These are phyloP conservation scores for Nycteola revayana DNA, from an alignment of 2,888 invertebrate genomes.

Conservation along the genomic window DNA sequence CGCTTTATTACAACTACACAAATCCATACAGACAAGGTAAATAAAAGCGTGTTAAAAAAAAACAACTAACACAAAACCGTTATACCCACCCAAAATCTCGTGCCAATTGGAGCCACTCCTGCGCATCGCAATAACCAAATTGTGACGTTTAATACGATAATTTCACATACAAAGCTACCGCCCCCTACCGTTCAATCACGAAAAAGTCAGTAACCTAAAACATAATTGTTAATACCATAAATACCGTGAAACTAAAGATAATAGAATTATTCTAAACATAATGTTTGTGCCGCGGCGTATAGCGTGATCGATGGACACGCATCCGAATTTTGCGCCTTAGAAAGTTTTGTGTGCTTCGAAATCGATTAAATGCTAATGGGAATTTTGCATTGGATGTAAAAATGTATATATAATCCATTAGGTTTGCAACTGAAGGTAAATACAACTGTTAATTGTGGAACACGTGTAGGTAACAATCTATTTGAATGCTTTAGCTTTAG, in stretches of 20 bases:
- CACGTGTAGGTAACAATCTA: no score
- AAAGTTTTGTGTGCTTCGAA: constrained; percentile 39
- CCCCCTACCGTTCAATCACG: constrained; percentile 5
- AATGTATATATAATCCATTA: constrained; percentile 28
- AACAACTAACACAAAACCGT: constrained; percentile 19
- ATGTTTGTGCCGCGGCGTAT: constrained; percentile 10
- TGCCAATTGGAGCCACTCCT: constrained; percentile 26
- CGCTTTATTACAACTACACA: no score
- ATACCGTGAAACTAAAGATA: no score
- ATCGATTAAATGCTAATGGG: constrained; percentile 41
- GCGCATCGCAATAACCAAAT: constrained; percentile 24
- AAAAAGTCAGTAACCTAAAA: constrained; percentile 20
- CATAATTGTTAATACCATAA: constrained; percentile 17
- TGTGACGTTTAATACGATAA: constrained; percentile 31
- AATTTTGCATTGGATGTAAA: constrained; percentile 23
- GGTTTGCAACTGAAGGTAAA: constrained; percentile 9
- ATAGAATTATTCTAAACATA: not conserved
- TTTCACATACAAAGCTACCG: constrained; percentile 31
- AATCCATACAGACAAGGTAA: no score
- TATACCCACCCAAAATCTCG: constrained; percentile 16
- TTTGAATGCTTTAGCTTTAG: no score
- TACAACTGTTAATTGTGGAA: no score
- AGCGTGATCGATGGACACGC: constrained; percentile 28
- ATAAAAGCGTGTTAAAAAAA: no score
- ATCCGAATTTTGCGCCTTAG: constrained; percentile 40